These are phyloP conservation scores for Archilochus colubris DNA, from an alignment of 2,113 vertebrate species.

Conservation along the genomic window DNA sequence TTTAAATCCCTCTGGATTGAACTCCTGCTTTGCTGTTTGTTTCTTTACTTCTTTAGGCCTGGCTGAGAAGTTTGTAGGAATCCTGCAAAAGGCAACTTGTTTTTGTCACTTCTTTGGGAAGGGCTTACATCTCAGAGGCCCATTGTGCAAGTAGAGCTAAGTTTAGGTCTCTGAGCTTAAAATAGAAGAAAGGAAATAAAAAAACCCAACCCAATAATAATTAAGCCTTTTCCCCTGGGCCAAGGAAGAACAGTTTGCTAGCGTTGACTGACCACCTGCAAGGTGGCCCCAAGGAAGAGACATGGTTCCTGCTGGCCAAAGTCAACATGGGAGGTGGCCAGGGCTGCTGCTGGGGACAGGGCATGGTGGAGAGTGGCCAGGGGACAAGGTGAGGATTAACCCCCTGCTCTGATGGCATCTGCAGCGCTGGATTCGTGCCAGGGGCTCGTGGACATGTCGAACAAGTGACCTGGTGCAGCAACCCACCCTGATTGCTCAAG, in stretches of 20 bases:
- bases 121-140: constrained; percentile 25
- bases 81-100: neutral
- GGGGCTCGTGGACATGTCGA: neutral
- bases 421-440: neutral
- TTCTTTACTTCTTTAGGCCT: neutral
- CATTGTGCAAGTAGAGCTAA: constrained; percentile 5
- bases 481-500: neutral
- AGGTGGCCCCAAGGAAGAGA: constrained; percentile 17
- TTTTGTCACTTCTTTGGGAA: neutral
- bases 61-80: neutral
- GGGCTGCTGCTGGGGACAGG: neutral
- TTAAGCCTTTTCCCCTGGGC: neutral
- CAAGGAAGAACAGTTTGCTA: neutral
- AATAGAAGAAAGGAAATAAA: constrained; percentile 42
- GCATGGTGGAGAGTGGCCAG: accelerated
- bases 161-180: constrained; percentile 30
- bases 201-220: neutral
- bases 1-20: neutral
- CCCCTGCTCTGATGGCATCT: no score
- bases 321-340: neutral
- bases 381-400: neutral
- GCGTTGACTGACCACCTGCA: neutral
- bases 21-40: neutral
- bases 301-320: neutral
- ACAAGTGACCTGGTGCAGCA: neutral